Evolutionary conservation across 2,888 invertebrate genomes (phyloP).

Genomic region (Harpalus rubripes): DNA sequence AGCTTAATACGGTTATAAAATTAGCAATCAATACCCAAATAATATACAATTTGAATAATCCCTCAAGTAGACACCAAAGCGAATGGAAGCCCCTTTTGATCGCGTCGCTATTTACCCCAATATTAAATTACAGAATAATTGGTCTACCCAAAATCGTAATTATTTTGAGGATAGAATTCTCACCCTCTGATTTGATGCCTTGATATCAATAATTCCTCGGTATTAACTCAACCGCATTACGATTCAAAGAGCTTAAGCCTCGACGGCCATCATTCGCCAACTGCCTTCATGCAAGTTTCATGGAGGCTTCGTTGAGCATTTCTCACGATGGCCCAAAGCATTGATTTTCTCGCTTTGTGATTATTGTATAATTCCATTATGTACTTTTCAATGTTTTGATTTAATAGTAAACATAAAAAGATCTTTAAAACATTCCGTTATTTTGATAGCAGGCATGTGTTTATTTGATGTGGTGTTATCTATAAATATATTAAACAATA

Average conservation of each 20-base stretch:
- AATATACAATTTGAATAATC: neutral
- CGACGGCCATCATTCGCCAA: slow-evolving; percentile 7
- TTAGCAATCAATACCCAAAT: neutral
- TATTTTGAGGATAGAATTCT: slow-evolving; percentile 14
- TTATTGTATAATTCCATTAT: neutral
- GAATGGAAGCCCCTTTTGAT: neutral
- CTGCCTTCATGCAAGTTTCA: slow-evolving; percentile 10
- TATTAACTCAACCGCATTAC: slow-evolving; percentile 26
- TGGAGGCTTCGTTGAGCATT: neutral
- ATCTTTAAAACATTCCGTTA: too few relatives aligned
- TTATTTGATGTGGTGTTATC: too few relatives aligned
- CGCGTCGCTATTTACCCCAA: neutral
- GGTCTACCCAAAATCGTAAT: slow-evolving; percentile 5
- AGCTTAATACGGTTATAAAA: neutral
- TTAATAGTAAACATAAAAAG: too few relatives aligned
- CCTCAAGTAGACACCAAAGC: neutral
- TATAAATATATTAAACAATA: too few relatives aligned
- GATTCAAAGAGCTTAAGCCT: slow-evolving; percentile 56
- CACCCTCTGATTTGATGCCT: slow-evolving; percentile 35
- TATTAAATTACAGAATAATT: slow-evolving; percentile 31
- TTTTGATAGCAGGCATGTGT: too few relatives aligned
- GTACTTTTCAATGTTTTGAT: neutral
- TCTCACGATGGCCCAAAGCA: neutral
- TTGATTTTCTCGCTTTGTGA: neutral
- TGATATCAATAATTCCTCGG: slow-evolving; percentile 51